Conservation (phyloP, 2,797 vertebrate species). For the Xenentodon cancila region DNA sequence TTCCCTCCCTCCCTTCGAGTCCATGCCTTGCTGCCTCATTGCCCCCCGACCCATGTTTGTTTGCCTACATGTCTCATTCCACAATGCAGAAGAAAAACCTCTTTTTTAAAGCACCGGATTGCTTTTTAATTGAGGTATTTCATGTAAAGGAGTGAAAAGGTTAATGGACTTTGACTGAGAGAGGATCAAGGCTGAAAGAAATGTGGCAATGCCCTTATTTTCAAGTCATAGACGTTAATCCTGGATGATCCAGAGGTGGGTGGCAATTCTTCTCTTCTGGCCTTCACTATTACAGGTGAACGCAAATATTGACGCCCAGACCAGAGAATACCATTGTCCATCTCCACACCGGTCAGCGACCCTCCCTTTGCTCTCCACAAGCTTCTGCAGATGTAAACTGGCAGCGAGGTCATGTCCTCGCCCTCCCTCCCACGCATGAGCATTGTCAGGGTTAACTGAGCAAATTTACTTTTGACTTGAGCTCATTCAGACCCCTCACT, state of each 20-base stretch:
- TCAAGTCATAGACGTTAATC: background rate
- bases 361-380: conserved; percentile 50
- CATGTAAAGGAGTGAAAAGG: conserved; percentile 14
- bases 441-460: conserved; percentile 80
- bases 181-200: no score
- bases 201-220: background rate
- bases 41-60: conserved; percentile 74
- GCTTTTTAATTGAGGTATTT: conserved; percentile 8
- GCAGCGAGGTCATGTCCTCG: conserved; percentile 80
- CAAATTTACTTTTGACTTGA: conserved; percentile 80
- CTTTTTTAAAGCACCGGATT: conserved; percentile 8
- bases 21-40: conserved; percentile 75
- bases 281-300: conserved; percentile 16
- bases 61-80: conserved; percentile 75
- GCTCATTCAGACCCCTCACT: conserved; percentile 58
- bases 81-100: conserved; percentile 59
- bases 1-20: conserved; percentile 57
- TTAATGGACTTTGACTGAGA: conserved; percentile 12
- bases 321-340: conserved; percentile 49
- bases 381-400: conserved; percentile 72
- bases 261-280: conserved; percentile 8
- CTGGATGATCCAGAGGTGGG: background rate
- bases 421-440: conserved; percentile 78
- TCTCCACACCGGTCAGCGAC: conserved; percentile 46
- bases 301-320: conserved; percentile 18